phyloP scores from a whole-genome alignment of 64 coral and sea anemone genomes.

The Pocillopora damicornis region DNA sequence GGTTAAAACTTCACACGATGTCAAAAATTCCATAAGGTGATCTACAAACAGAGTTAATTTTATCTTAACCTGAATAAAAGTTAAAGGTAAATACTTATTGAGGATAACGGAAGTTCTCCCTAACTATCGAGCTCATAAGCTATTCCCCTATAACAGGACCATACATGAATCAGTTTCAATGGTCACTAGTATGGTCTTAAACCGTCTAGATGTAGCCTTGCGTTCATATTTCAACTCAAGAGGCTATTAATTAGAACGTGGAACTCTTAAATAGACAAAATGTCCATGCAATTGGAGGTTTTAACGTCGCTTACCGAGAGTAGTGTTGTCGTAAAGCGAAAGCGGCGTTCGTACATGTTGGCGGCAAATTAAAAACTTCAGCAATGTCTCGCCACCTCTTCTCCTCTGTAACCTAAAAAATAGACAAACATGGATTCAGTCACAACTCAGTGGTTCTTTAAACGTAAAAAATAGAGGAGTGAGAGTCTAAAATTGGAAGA shows the following conservation, averaged over 20 bases:
- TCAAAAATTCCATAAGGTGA: neutral
- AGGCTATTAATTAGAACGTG: slow-evolving; percentile 17
- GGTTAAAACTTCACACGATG: neutral
- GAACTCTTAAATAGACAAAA: slow-evolving; percentile 20
- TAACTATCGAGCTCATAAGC: neutral
- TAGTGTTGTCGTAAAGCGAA: slow-evolving; percentile 96
- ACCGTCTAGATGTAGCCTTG: neutral
- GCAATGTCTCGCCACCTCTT: slow-evolving; percentile 94
- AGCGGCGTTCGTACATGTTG: slow-evolving; percentile 96
- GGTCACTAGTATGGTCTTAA: neutral
- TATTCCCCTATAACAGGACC: slow-evolving; percentile 8
- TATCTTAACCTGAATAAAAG: neutral
- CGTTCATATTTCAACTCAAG: neutral
- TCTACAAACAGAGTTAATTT: neutral
- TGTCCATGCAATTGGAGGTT: neutral
- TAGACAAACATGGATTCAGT: neutral
- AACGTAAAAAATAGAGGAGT: slow-evolving; percentile 8
- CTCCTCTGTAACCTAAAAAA: slow-evolving; percentile 90
- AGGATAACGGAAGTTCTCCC: neutral
- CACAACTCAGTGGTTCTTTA: slow-evolving; percentile 24
- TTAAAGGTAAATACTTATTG: slow-evolving; percentile 2
- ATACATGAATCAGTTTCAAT: neutral
- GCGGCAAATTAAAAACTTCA: slow-evolving; percentile 93
- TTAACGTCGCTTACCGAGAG: slow-evolving; percentile 57
- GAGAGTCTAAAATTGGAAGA: slow-evolving; percentile 25